Evolutionary conservation across 2,113 vertebrate genomes (phyloP), one percentile per base, ranked within the genome.

Genomic region (Nibea albiflora): DNA sequence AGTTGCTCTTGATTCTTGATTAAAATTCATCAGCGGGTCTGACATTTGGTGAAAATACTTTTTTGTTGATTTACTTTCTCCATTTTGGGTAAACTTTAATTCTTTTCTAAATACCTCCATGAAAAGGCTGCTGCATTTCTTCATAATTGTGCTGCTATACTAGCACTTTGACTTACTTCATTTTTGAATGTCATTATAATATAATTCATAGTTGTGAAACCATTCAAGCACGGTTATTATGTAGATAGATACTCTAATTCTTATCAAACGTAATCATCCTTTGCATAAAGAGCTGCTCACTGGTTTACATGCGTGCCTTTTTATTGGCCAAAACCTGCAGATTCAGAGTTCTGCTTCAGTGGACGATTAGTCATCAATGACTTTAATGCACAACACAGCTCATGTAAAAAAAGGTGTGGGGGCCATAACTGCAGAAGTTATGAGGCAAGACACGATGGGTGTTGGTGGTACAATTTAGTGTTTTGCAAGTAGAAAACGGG

Each of bases 21-120:
- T 28, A 8, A 57, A 83, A 88, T 86, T 73, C 76, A 88, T 88
- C 88, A 89, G 44, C 66, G 73, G 42, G 78, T 86, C 69, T 70
- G 73, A 71, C 68, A 68, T 86, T 73, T 24, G 46, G 46, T 47
- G 16, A 57, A 65, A 69, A 80, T 53, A 78, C 54, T 82, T 82
- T 82, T 26, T 31, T 73, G 75, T 74, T 86, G 84, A 85, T 87
- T 69, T 79, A 83, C 56, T 54, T 11, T 80, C 56, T 69, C 57
- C 39, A 31, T 28, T 22, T 70, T 52, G 56, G 47, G 17, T 64
- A 47, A 72, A 68, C 61, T 52, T 17, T 66, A 3, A 57, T 58
- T 68, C 75, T 46, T 73, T 53, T 35, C 57, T n/a, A 81, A 86
- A 73, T 74, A 46, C 20, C 39, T 56, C 28, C 16, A 62, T 46